Evolutionary conservation across 2,888 invertebrate genomes (phyloP).

Genomic region (Drepanosiphum platanoidis): DNA sequence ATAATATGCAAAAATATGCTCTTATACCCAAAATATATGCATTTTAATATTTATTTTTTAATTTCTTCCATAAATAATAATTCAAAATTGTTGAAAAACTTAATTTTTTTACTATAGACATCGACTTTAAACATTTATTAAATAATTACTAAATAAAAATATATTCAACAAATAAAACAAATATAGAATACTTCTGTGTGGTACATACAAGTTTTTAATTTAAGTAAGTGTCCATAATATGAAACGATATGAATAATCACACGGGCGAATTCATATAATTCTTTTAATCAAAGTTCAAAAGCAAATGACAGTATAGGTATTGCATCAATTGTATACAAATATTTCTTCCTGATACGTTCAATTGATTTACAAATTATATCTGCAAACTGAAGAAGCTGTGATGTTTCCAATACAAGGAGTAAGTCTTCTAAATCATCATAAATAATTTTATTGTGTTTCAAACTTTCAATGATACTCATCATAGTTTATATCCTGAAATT

Average conservation of each 20-base stretch:
- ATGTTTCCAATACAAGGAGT: constrained; percentile 16
- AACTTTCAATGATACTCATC: not conserved
- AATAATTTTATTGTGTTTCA: not conserved
- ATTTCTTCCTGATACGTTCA: not conserved
- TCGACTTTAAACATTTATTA: too few relatives aligned
- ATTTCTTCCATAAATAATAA: too few relatives aligned
- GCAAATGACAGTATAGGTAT: not conserved
- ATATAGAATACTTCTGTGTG: too few relatives aligned
- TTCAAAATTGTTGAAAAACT: too few relatives aligned
- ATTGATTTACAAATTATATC: not conserved
- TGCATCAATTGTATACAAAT: not conserved
- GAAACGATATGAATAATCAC: not conserved
- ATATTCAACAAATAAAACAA: too few relatives aligned
- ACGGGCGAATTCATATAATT: not conserved
- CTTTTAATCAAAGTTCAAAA: constrained; percentile 1
- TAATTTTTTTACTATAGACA: too few relatives aligned
- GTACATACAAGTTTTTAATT: too few relatives aligned
- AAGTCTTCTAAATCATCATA: not conserved
- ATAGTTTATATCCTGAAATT: constrained; percentile 15
- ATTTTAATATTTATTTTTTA: too few relatives aligned
- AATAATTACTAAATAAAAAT: too few relatives aligned
- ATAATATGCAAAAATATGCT: too few relatives aligned
- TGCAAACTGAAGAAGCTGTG: constrained; percentile 35
- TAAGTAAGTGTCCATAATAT: too few relatives aligned
- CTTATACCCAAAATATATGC: too few relatives aligned